phyloP scores from a whole-genome alignment of 2,113 vertebrate species.

The Seriola rivoliana region DNA sequence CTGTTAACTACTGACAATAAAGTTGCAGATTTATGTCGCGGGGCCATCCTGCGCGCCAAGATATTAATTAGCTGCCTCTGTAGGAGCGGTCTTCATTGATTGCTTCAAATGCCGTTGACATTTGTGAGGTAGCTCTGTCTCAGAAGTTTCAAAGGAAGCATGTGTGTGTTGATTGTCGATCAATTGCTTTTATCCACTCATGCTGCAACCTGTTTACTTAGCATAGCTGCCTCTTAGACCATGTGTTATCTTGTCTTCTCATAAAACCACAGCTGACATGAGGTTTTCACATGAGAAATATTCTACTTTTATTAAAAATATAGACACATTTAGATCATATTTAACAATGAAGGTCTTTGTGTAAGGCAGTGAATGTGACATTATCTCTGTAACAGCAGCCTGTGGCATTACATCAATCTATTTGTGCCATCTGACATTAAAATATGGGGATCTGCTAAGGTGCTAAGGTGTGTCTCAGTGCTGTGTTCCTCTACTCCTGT shows the following conservation, averaged over 20 bases:
- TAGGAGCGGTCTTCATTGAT: conserved; percentile 47
- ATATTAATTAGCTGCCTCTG: conserved; percentile 54
- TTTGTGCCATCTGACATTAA: not conserved
- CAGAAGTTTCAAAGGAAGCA: not conserved
- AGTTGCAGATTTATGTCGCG: conserved; percentile 46
- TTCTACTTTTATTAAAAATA: not conserved
- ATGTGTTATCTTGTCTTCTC: not conserved
- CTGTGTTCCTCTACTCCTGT: not conserved
- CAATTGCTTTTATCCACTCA: conserved; percentile 45
- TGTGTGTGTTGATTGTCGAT: conserved; percentile 32
- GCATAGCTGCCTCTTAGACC: not conserved
- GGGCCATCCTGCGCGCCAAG: not conserved
- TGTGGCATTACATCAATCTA: not conserved
- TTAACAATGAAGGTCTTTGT: not conserved
- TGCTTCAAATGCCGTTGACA: conserved; percentile 33
- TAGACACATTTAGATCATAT: not conserved
- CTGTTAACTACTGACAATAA: conserved; percentile 61
- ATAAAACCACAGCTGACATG: not conserved
- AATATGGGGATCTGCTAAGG: not conserved
- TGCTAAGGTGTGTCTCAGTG: not conserved
- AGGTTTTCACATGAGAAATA: not conserved
- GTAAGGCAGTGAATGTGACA: not conserved
- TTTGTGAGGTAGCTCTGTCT: conserved; percentile 46
- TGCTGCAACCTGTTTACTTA: not conserved
- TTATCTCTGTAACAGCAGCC: not conserved